These are phyloP conservation scores for Furcifer pardalis DNA, from an alignment of 2,797 vertebrate species.

Conservation along the genomic window DNA sequence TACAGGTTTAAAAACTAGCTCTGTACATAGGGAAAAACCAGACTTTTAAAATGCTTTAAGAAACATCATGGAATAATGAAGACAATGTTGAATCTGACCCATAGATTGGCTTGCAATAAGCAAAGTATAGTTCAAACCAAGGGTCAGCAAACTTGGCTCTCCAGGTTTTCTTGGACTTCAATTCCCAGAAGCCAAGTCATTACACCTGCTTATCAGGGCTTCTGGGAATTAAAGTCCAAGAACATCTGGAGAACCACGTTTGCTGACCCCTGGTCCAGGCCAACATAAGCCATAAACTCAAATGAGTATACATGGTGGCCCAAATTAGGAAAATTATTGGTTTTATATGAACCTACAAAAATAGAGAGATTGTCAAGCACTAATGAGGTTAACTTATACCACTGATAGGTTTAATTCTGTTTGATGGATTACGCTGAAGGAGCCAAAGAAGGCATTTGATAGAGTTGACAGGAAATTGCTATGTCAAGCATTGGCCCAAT, in stretches of 20 bases:
- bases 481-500: too few species aligned
- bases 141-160: too few species aligned
- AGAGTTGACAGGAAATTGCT: too few species aligned
- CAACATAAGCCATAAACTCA: not conserved
- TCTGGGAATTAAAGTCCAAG: too few species aligned
- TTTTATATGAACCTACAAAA: not conserved
- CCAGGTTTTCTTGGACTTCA: too few species aligned
- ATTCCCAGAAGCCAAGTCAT: too few species aligned
- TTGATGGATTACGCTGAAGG: not conserved
- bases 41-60: not conserved
- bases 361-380: not conserved
- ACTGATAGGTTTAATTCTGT: not conserved
- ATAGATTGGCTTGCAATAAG: not conserved
- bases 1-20: not conserved
- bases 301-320: not conserved
- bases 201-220: too few species aligned
- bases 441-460: too few species aligned
- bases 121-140: too few species aligned
- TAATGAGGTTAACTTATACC: not conserved
- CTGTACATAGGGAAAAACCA: not conserved
- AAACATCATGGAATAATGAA: not conserved
- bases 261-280: not conserved
- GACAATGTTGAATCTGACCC: not conserved
- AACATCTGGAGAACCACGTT: too few species aligned
- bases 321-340: not conserved